These are phyloP conservation scores for Lottia gigantea DNA, from an alignment of 2,888 invertebrate species.

Conservation along the genomic window DNA sequence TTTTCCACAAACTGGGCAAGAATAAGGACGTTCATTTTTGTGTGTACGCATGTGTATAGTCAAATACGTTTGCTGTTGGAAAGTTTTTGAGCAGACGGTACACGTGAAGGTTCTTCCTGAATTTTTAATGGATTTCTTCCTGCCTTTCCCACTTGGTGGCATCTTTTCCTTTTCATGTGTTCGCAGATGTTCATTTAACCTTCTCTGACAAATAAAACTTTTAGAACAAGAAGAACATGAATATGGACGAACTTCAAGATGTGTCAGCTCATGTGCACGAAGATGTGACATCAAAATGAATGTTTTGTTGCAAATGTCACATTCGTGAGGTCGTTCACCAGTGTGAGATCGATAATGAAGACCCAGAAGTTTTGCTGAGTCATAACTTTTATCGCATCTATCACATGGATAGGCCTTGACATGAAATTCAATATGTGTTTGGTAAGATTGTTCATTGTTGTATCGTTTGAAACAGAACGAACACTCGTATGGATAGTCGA, in stretches of 20 bases:
- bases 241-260: neutral
- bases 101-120: neutral
- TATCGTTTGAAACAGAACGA: neutral
- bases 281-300: neutral
- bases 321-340: neutral
- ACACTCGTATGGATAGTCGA: neutral
- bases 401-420: neutral
- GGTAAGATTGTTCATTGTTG: neutral
- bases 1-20: neutral
- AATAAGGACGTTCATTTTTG: neutral
- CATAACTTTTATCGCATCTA: neutral
- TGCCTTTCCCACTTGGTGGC: neutral
- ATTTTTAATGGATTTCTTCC: neutral
- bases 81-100: neutral
- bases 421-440: neutral
- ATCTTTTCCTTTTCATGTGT: neutral
- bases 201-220: neutral
- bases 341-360: neutral
- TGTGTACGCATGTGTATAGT: neutral
- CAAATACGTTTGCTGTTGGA: neutral
- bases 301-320: neutral
- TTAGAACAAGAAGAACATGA: neutral
- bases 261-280: neutral
- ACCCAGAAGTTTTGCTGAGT: neutral
- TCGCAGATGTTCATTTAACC: neutral